Conservation (phyloP, 2,113 vertebrate genomes). For the Alligator mississippiensis region DNA sequence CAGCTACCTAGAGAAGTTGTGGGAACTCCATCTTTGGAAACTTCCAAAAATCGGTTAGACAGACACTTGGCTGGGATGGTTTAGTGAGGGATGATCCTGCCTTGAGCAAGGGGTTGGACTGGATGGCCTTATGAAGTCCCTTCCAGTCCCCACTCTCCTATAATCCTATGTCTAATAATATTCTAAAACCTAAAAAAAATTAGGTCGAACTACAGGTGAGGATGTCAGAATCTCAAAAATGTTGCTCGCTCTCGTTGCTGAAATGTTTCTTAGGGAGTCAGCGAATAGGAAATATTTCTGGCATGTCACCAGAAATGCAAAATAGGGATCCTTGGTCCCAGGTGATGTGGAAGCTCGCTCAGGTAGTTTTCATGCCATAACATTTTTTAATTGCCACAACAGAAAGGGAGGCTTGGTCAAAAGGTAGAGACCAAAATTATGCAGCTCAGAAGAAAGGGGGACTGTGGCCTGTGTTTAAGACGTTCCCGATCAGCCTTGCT, state of each 20-base stretch:
- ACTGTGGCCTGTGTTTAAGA: slow-evolving; percentile 27
- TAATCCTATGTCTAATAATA: background rate
- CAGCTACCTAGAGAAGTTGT: no score
- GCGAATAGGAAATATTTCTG: slow-evolving; percentile 36
- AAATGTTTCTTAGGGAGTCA: slow-evolving; percentile 30
- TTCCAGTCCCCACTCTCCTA: no score
- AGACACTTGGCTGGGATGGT: no score
- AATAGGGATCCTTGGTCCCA: slow-evolving; percentile 39
- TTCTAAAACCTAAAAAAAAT: slow-evolving; percentile 4
- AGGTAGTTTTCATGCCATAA: slow-evolving; percentile 12
- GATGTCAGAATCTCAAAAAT: slow-evolving; percentile 35
- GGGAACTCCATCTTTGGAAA: no score
- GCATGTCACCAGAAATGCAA: slow-evolving; percentile 45
- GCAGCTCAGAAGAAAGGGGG: slow-evolving; percentile 36
- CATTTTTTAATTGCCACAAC: slow-evolving; percentile 38
- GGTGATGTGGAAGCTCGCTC: slow-evolving; percentile 20
- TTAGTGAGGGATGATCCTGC: no score
- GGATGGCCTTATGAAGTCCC: no score
- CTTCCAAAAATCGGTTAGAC: no score
- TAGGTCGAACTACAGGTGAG: slow-evolving; percentile 26
- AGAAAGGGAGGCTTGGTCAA: background rate
- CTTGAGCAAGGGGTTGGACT: no score
- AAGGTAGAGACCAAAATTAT: slow-evolving; percentile 39
- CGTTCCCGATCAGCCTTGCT: background rate
- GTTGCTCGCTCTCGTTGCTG: slow-evolving; percentile 5